A percentile compares a stretch with the other conserved stretches of the same genome.
phyloP scores from a whole-genome alignment of 1,140 invertebrate genomes.

The Scaptomyza graminum region DNA sequence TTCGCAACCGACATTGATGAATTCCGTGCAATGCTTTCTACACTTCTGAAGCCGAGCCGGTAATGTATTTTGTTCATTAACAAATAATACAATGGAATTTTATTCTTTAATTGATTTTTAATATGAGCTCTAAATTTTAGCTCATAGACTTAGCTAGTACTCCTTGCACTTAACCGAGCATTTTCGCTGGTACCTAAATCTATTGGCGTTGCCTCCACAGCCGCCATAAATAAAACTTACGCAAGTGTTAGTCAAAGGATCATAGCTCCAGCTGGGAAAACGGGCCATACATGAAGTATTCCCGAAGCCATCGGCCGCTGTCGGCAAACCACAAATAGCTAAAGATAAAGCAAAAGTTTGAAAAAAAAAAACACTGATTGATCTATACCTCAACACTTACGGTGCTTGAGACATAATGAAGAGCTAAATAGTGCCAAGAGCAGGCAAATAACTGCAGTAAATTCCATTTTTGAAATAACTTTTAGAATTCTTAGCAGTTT shows the following conservation, averaged over 20 bases:
- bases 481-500: too few species aligned
- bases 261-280: slow-evolving; percentile 90
- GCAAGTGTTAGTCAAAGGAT: slow-evolving; percentile 88
- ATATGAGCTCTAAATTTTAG: too few species aligned
- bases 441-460: slow-evolving; percentile 41
- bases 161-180: too few species aligned
- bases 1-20: slow-evolving; percentile 90
- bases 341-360: not conserved
- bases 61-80: too few species aligned
- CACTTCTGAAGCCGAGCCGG: too few species aligned
- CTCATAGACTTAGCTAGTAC: too few species aligned
- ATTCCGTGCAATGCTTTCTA: slow-evolving; percentile 61
- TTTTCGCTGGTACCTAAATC: slow-evolving; percentile 85
- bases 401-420: slow-evolving; percentile 47
- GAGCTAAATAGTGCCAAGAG: slow-evolving; percentile 53
- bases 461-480: slow-evolving; percentile 27
- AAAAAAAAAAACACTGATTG: not conserved
- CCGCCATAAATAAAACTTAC: slow-evolving; percentile 90
- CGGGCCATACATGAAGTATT: slow-evolving; percentile 57
- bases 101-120: too few species aligned
- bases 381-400: slow-evolving; percentile 21
- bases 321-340: slow-evolving; percentile 43
- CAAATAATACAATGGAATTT: too few species aligned
- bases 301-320: slow-evolving; percentile 54
- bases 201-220: slow-evolving; percentile 94